Evolutionary conservation across 2,797 vertebrate species (phyloP).

Genomic region (Mus spretus): DNA sequence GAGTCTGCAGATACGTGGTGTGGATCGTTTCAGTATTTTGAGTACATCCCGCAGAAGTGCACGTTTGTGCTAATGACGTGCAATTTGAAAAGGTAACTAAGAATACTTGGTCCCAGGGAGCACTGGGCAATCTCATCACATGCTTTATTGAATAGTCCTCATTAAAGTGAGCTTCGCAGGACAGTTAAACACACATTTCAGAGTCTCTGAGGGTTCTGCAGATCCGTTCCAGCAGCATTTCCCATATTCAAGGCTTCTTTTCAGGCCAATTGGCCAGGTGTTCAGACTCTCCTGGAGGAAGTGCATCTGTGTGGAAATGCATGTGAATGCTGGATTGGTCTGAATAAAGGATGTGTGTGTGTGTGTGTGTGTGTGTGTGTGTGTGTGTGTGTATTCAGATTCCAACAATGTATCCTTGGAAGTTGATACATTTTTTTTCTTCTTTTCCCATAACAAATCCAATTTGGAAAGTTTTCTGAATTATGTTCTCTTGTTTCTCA

Average conservation of each 20-base stretch:
- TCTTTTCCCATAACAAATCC: slow-evolving; percentile 30
- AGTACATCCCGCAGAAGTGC: not conserved
- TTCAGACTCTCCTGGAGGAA: slow-evolving; percentile 56
- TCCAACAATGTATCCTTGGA: slow-evolving; percentile 34
- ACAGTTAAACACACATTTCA: slow-evolving; percentile 57
- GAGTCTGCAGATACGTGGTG: not conserved
- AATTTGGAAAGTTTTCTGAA: slow-evolving; percentile 34
- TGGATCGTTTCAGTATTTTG: slow-evolving; percentile 35
- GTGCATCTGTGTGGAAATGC: not conserved
- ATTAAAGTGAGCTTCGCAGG: slow-evolving; percentile 28
- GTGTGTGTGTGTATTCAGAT: not conserved
- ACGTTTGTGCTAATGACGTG: slow-evolving; percentile 51
- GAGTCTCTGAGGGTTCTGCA: slow-evolving; percentile 54
- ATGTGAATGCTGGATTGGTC: not conserved
- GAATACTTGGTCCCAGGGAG: slow-evolving; percentile 61
- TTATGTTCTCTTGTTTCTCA: not conserved
- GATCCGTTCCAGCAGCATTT: slow-evolving; percentile 53
- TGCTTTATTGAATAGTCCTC: slow-evolving; percentile 34
- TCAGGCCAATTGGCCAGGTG: slow-evolving; percentile 75
- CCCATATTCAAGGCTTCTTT: not conserved
- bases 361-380: no score
- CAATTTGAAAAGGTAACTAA: slow-evolving; percentile 65
- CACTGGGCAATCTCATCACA: slow-evolving; percentile 20
- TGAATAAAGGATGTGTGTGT: not conserved
- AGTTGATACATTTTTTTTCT: not conserved